Conservation (phyloP, 1,140 invertebrate species). For the Samia ricini region DNA sequence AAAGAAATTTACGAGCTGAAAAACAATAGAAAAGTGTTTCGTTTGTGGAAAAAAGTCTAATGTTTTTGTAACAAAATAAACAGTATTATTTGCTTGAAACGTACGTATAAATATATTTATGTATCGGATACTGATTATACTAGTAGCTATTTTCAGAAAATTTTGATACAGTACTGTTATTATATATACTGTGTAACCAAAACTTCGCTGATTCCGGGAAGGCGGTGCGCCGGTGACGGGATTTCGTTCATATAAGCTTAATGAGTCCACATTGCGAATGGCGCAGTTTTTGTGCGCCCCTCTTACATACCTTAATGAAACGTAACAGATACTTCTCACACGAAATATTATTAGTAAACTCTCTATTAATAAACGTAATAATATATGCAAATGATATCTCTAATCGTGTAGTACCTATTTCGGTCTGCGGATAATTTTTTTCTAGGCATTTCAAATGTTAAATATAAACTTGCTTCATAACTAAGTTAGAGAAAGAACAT, state of each 20-base stretch:
- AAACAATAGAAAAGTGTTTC: no score
- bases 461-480: no score
- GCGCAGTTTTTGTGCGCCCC: background rate
- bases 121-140: no score
- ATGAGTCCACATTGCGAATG: conserved; percentile 31
- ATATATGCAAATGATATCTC: background rate
- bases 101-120: no score
- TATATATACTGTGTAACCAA: background rate
- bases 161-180: background rate
- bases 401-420: no score
- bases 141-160: background rate
- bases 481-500: no score
- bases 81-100: no score
- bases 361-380: background rate
- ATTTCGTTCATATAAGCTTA: conserved; percentile 53
- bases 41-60: no score
- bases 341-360: conserved; percentile 19
- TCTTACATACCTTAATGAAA: conserved; percentile 18
- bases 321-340: conserved; percentile 16
- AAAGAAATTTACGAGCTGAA: no score
- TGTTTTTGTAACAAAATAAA: no score
- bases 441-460: no score
- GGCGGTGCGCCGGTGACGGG: conserved; percentile 18
- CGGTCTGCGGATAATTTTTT: no score
- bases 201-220: conserved; percentile 13